Percentiles rank a stretch among this genome's conserved stretches.
phyloP scores from a whole-genome alignment of 2,113 vertebrate species.

The Scomber scombrus region DNA sequence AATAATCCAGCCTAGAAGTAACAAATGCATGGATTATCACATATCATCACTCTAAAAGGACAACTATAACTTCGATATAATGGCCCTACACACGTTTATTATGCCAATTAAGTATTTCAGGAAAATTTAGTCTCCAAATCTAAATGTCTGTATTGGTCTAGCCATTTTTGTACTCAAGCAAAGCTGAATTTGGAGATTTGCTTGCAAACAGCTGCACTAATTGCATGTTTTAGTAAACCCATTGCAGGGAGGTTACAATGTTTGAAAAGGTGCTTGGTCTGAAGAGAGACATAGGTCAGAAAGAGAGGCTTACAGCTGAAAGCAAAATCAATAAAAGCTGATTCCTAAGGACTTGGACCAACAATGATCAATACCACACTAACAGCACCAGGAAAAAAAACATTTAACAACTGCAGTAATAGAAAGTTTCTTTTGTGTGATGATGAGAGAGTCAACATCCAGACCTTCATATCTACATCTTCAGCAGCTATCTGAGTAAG shows the following conservation, averaged over 20 bases:
- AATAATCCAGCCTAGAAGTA: too few relatives aligned
- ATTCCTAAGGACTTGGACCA: conserved; percentile 75
- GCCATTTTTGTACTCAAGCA: not conserved
- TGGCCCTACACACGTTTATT: not conserved
- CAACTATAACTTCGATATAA: conserved; percentile 18
- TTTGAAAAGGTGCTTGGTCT: conserved; percentile 54
- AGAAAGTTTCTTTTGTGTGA: conserved; percentile 52
- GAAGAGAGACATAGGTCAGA: conserved; percentile 68
- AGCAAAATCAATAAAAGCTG: conserved; percentile 80
- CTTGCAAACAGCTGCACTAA: conserved; percentile 23
- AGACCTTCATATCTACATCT: conserved; percentile 16
- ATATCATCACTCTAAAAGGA: conserved; percentile 26
- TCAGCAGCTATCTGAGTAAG: conserved; percentile 5
- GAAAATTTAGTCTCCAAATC: not conserved
- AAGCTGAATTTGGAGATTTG: conserved; percentile 13
- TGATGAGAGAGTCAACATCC: conserved; percentile 30
- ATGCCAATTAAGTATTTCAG: not conserved
- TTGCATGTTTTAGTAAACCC: conserved; percentile 46
- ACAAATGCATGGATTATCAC: too few relatives aligned
- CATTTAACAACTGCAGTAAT: conserved; percentile 33
- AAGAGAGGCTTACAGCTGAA: conserved; percentile 72
- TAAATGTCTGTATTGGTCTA: not conserved
- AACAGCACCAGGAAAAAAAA: conserved; percentile 64
- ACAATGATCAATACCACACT: conserved; percentile 79
- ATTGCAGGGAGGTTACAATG: conserved; percentile 38